A percentile compares a stretch with the other conserved stretches of the same genome.
Evolutionary conservation across 2,888 invertebrate genomes (phyloP).

Genomic region (Limnephilus marmoratus): DNA sequence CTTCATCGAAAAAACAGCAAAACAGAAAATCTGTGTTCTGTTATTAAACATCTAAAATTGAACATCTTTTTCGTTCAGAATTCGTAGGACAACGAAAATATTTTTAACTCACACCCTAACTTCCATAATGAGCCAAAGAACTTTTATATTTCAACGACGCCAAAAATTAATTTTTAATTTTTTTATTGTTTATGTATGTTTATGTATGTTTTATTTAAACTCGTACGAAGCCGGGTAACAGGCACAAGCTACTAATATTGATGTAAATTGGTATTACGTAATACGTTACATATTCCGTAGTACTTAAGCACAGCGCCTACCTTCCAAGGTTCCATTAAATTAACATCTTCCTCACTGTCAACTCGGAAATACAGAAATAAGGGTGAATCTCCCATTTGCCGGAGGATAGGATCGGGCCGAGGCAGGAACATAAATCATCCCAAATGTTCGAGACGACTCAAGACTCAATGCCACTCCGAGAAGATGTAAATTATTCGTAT

Average conservation of each 20-base stretch:
- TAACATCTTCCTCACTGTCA: constrained; percentile 7
- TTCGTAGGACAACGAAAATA: too few species aligned
- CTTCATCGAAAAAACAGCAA: too few species aligned
- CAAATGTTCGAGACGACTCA: constrained; percentile 23
- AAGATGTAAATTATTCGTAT: constrained; percentile 20
- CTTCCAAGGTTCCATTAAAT: neutral
- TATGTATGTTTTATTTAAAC: too few species aligned
- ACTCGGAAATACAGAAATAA: neutral
- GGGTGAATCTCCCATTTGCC: neutral
- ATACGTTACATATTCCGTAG: neutral
- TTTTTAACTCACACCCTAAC: too few species aligned
- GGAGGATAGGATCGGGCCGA: neutral
- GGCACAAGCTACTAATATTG: neutral
- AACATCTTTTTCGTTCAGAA: too few species aligned
- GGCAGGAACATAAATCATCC: neutral
- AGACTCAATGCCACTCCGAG: neutral
- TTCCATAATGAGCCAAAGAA: too few species aligned
- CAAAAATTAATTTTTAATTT: too few species aligned
- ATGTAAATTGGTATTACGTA: neutral
- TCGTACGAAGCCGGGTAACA: too few species aligned
- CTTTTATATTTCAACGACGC: too few species aligned
- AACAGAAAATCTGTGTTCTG: too few species aligned
- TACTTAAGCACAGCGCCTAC: neutral
- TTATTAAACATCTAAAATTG: too few species aligned
- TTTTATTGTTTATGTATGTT: too few species aligned